Evolutionary conservation across 2,113 vertebrate species (phyloP).

Genomic region (Taurulus bubalis): DNA sequence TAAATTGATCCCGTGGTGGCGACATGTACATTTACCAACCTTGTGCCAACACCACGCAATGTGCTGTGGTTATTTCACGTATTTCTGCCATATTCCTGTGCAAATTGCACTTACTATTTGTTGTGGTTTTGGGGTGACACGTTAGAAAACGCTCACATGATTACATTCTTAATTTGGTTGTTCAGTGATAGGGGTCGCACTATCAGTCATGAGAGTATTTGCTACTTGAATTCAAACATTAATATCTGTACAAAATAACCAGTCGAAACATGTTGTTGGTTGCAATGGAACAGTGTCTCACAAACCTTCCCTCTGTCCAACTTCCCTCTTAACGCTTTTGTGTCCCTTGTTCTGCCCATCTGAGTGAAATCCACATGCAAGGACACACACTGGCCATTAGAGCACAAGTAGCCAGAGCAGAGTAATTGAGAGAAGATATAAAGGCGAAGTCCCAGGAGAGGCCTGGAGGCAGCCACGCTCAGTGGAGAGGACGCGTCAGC

Average conservation of each 20-base stretch:
- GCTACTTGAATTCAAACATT: background rate
- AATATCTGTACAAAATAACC: background rate
- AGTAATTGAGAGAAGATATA: conserved; percentile 29
- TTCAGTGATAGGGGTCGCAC: background rate
- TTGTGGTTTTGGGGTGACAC: background rate
- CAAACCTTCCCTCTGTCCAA: background rate
- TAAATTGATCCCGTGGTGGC: too few relatives aligned
- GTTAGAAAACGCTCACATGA: background rate
- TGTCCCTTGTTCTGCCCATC: background rate
- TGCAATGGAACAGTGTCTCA: background rate
- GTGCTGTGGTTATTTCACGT: too few relatives aligned
- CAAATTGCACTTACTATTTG: background rate
- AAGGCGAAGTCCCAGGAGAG: conserved; percentile 16
- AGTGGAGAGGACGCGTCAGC: conserved; percentile 22
- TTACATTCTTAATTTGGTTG: background rate
- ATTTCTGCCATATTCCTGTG: too few relatives aligned
- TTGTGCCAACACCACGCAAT: too few relatives aligned
- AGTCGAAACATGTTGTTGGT: background rate
- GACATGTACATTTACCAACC: too few relatives aligned
- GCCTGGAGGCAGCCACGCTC: conserved; percentile 26
- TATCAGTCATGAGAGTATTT: background rate
- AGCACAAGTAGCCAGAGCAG: background rate
- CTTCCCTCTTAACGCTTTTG: background rate
- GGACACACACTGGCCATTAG: conserved; percentile 30
- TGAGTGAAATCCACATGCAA: conserved; percentile 5